phyloP scores from a whole-genome alignment of 2,888 invertebrate genomes.

The Drosophila nigricruria region DNA sequence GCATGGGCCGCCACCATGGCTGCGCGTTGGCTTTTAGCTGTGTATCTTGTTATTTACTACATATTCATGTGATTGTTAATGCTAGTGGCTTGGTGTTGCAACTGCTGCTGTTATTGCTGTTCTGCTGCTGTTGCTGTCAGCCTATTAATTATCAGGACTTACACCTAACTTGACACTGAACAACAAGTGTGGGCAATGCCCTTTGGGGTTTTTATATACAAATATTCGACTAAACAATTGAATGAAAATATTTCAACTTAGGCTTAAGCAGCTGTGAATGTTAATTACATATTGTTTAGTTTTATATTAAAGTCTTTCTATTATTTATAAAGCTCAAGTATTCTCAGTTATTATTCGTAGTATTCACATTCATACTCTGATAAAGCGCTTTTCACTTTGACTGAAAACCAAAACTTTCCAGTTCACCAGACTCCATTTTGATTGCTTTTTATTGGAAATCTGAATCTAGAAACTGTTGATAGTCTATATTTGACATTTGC shows the following conservation, averaged over 20 bases:
- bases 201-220: not conserved
- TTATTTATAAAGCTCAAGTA: too few relatives aligned
- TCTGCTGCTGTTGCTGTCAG: slow-evolving; percentile 24
- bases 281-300: too few relatives aligned
- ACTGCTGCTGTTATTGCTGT: slow-evolving; percentile 17
- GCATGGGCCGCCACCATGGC: not conserved
- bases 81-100: slow-evolving; percentile 4
- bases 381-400: not conserved
- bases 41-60: slow-evolving; percentile 12
- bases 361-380: not conserved
- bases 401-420: too few relatives aligned
- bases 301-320: too few relatives aligned
- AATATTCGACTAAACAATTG: not conserved
- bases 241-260: too few relatives aligned
- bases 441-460: not conserved
- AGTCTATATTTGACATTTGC: not conserved
- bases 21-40: slow-evolving; percentile 17
- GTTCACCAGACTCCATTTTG: too few relatives aligned
- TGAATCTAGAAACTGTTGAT: rapidly evolving
- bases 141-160: slow-evolving; percentile 34
- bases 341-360: not conserved
- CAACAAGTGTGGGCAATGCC: slow-evolving; percentile 10
- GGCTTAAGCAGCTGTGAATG: too few relatives aligned
- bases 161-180: slow-evolving; percentile 22
- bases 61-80: slow-evolving; percentile 18